Percentiles rank a stretch among this genome's conserved stretches.
Conservation (phyloP, 2,888 invertebrate genomes). For the Megalurothrips usitatus region DNA sequence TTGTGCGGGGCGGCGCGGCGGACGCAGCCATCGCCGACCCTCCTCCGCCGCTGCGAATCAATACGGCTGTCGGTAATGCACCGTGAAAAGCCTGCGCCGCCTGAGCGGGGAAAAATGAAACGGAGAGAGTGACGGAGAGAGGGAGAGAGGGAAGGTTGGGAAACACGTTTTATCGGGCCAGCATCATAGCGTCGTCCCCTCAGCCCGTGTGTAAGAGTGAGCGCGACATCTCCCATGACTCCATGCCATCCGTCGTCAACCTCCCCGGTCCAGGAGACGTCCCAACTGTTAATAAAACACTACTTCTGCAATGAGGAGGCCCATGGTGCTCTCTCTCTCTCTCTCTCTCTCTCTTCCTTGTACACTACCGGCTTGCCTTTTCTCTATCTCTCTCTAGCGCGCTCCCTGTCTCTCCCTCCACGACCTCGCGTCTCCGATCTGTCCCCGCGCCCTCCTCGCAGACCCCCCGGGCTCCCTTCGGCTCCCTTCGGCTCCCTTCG, state of each 20-base stretch:
- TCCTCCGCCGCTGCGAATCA: background rate
- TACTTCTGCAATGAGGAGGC: no score
- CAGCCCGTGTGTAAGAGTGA: background rate
- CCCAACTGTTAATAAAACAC: no score
- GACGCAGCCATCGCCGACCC: no score
- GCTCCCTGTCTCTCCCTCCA: no score
- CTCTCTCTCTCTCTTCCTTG: background rate
- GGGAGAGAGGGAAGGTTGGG: background rate
- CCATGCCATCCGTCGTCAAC: background rate
- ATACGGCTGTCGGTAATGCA: background rate
- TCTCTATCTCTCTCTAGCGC: background rate
- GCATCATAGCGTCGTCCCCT: no score
- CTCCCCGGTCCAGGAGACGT: background rate
- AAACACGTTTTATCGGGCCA: background rate
- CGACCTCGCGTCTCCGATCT: no score
- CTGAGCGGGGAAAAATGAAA: conserved; percentile 1
- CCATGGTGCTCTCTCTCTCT: background rate
- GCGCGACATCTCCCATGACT: background rate
- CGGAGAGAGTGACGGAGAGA: background rate
- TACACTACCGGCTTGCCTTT: background rate
- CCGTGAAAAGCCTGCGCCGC: background rate
- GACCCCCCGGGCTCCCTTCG: no score
- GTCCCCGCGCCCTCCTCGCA: no score
- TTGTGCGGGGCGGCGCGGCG: no score
- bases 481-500: no score